Conservation (phyloP, 2,113 vertebrate genomes). For the Oophaga pumilio region DNA sequence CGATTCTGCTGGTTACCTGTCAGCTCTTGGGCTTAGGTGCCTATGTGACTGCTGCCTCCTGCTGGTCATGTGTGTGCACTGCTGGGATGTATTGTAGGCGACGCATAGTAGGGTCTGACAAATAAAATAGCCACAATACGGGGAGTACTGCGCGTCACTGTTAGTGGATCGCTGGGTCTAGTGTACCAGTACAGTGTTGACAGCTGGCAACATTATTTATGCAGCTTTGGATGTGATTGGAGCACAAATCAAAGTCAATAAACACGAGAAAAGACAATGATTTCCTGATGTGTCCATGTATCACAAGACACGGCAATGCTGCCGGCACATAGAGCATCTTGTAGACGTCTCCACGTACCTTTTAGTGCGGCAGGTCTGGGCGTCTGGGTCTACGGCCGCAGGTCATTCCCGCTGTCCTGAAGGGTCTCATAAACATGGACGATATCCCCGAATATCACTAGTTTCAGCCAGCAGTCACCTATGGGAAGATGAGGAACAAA, state of each 20-base stretch:
- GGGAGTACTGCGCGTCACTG: no score
- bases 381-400: slow-evolving; percentile 63
- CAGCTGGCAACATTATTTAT: background rate
- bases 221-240: background rate
- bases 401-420: slow-evolving; percentile 68
- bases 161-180: background rate
- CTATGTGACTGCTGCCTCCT: background rate
- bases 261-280: no score
- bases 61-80: background rate
- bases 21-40: background rate
- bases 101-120: background rate
- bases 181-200: background rate
- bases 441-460: slow-evolving; percentile 69
- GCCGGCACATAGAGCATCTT: no score
- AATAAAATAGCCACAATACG: background rate
- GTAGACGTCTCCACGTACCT: no score
- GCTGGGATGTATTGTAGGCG: background rate
- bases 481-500: slow-evolving; percentile 51
- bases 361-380: slow-evolving; percentile 71
- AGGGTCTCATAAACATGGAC: slow-evolving; percentile 55
- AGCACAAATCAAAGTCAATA: background rate
- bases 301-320: no score
- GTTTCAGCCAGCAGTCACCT: slow-evolving; percentile 64
- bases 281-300: no score
- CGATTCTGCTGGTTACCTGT: background rate